Percentiles rank a stretch among this genome's conserved stretches.
These are phyloP conservation scores for Aphidius gifuensis DNA, from an alignment of 1,140 invertebrate species.

Conservation along the genomic window DNA sequence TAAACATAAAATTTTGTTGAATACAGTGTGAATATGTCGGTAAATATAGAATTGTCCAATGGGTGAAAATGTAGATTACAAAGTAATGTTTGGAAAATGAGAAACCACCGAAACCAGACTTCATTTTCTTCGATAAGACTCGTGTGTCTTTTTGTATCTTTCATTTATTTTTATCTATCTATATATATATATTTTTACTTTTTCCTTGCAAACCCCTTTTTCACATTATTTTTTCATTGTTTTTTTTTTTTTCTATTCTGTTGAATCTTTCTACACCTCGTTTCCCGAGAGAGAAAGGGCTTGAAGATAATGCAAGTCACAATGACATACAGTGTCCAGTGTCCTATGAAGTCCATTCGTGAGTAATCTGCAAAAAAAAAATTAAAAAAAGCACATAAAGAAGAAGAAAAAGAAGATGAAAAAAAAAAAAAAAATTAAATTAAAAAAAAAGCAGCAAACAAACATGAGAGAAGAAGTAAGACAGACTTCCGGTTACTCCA, in stretches of 20 bases:
- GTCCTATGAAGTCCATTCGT: constrained; percentile 9
- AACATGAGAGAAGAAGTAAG: constrained; percentile 18
- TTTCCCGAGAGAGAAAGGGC: constrained; percentile 20
- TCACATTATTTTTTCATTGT: constrained; percentile 12
- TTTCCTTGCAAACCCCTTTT: constrained; percentile 14
- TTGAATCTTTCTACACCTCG: constrained; percentile 4
- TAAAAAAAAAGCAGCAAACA: not conserved
- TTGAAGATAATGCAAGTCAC: constrained; percentile 21
- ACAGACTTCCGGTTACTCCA: constrained; percentile 16
- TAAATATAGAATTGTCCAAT: no score
- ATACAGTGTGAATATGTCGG: no score
- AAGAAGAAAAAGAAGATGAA: constrained; percentile 17
- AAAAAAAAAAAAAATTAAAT: constrained; percentile 6
- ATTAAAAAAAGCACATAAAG: constrained; percentile 4
- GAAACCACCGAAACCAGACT: not conserved
- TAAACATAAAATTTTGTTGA: not conserved
- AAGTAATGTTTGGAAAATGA: not conserved
- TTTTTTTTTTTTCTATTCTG: constrained; percentile 8
- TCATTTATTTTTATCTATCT: no score
- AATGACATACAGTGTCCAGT: constrained; percentile 24
- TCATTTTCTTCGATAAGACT: constrained; percentile 12
- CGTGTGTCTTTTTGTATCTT: no score
- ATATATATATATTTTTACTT: not conserved
- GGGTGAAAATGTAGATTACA: constrained; percentile 4
- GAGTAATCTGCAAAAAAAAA: not conserved